Evolutionary conservation across 2,888 invertebrate species (phyloP), one percentile per base, ranked within the genome.

Genomic region (Xanthia icteritia): DNA sequence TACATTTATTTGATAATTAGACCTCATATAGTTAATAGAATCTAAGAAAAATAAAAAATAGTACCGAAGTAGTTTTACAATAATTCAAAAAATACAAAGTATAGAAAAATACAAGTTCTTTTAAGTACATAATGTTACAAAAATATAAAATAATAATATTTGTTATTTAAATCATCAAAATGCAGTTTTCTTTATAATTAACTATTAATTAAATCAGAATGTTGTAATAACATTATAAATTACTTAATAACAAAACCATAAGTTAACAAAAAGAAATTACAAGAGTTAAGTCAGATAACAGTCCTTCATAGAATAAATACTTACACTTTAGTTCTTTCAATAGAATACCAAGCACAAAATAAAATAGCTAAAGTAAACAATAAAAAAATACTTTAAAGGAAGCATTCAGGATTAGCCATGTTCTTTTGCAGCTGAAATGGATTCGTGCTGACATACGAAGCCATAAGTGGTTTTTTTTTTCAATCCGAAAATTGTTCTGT

Each of bases 221-320:
- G 64, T 68, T 9, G 39, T 42, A 17, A 17, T 73, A 72, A 80
- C 56, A n/a, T 54, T 45, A 54, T 39, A 73, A 51, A 67, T 51
- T 63, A 82, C 42, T 27, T 61, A 39, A 2, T 5, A 71, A 58
- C 63, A 54, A 81, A 45, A 36, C 45, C 31, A 45, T 66, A 31
- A 79, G 23, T 54, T 64, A 77, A 82, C 17, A 77, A 56, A 66
- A 56, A 82, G 63, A 79, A 82, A 60, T 81, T 67, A 82, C 17
- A 54, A 58, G 23, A 17, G 13, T 39, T 23, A 15, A 65, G 27
- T 60, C 36, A 17, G 27, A 5, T 42, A 51, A 65, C 15, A 64
- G 31, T 54, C n/a, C 58, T 36, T 56, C 1, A 27, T 27, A 23
- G 3, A 65, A 65, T 42, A 61, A 75, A 75, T 81, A 77, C 31